These are phyloP conservation scores for Mirza zaza DNA, from an alignment of 2,113 vertebrate species.

Conservation along the genomic window DNA sequence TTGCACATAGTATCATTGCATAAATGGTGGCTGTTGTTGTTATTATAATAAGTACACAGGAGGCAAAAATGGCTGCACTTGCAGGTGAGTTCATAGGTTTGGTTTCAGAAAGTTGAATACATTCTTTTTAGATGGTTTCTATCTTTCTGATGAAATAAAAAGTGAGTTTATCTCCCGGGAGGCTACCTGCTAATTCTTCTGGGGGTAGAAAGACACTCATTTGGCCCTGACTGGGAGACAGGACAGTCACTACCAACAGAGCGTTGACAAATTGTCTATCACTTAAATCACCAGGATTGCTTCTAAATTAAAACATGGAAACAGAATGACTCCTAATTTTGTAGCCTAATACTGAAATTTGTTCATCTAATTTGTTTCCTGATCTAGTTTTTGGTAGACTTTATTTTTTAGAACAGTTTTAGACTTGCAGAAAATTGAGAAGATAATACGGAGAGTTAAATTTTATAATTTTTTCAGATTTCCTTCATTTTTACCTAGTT, in stretches of 20 bases:
- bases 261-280: background rate
- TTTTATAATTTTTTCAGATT: background rate
- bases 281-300: background rate
- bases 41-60: too few species aligned
- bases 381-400: background rate
- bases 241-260: background rate
- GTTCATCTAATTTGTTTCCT: background rate
- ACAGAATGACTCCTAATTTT: background rate
- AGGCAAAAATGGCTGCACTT: too few species aligned
- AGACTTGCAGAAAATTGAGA: background rate
- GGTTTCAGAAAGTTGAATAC: too few species aligned
- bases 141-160: background rate
- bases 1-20: background rate
- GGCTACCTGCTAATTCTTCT: background rate
- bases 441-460: background rate
- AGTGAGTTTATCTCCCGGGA: background rate
- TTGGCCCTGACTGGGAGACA: background rate
- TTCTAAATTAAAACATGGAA: background rate
- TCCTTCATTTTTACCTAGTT: background rate
- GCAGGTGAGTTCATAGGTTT: too few species aligned
- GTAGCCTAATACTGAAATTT: background rate
- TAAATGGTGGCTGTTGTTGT: background rate
- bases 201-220: background rate
- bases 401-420: background rate
- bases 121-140: background rate